Evolutionary conservation across 2,113 vertebrate genomes (phyloP), one percentile per base, ranked within the genome.

Genomic region (Cranoglanis bouderius): DNA sequence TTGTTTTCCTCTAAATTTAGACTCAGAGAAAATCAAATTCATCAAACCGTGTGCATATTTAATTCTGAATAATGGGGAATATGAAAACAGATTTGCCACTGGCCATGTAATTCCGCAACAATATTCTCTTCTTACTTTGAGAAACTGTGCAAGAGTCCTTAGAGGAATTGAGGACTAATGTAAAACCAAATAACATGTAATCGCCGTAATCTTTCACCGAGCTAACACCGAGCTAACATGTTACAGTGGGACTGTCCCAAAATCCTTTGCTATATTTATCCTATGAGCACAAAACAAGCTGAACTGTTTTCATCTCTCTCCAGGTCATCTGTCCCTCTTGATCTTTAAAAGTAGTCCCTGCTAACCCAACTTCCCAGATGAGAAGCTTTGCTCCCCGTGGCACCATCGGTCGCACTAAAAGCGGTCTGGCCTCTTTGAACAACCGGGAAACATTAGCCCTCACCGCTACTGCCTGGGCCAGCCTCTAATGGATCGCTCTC

Each of bases 401-500:
- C 92, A 91, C 92, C 86, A 70, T 89, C 86, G 87, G 94, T 92
- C 92, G 90, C 93, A 88, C 94, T 96, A 95, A 96, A 95, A 96
- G 95, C 90, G 90, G 93, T 91, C 94, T 93, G 94, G 93, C 94
- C 94, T 92, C 70, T 89, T 87, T 13, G 89, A 94, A 93, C 92
- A 94, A 95, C 93, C 94, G 94, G 95, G 95, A 96, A 96, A 94
- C 94, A 95, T 95, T 96, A 95, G 94, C 94, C 92, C 80, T 90
- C 40, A 46, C 72, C 82, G 70, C 90, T 94, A 78, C 93, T 90
- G 94, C 93, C 94, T 92, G 85, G 94, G 85, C 94, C 94, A 90
- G 94, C 94, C 95, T 92, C 95, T 96, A 96, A 96, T 96, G 95
- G 95, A 96, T 95, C 95, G 94, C 94, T 96, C 94, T 96, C 96